Percentiles rank a stretch among this genome's conserved stretches.
phyloP scores from a whole-genome alignment of 2,888 invertebrate genomes.

The Brassicogethes aeneus region DNA sequence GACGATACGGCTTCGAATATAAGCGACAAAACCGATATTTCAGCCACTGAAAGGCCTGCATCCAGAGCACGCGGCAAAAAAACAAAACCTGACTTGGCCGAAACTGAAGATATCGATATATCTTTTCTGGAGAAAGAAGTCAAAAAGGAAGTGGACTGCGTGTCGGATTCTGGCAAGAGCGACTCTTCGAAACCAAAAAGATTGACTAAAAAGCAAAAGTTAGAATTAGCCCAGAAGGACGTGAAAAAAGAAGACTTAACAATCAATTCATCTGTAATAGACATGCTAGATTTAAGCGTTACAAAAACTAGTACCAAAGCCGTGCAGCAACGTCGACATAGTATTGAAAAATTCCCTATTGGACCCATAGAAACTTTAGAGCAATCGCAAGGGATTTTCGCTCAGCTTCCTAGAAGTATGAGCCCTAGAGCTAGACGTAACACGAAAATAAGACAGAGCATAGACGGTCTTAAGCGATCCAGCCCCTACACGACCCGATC shows the following conservation, averaged over 20 bases:
- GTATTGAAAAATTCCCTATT: constrained; percentile 37
- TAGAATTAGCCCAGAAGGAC: constrained; percentile 27
- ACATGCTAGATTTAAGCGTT: constrained; percentile 39
- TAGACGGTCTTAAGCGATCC: constrained; percentile 25
- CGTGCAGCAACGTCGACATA: constrained; percentile 32
- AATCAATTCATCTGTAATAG: constrained; percentile 35
- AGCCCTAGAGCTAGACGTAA: constrained; percentile 32
- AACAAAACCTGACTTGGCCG: constrained; percentile 18
- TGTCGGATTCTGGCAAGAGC: constrained; percentile 26
- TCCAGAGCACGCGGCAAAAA: constrained; percentile 19
- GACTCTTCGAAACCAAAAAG: constrained; percentile 25
- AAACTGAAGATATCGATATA: constrained; percentile 36
- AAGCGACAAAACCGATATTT: constrained; percentile 16
- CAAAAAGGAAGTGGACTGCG: constrained; percentile 24
- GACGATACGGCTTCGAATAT: constrained; percentile 13
- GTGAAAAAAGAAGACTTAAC: constrained; percentile 34
- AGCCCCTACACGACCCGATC: constrained; percentile 55
- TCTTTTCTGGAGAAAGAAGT: constrained; percentile 29
- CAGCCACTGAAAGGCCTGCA: constrained; percentile 11
- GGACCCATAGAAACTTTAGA: constrained; percentile 13
- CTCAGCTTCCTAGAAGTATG: constrained; percentile 28
- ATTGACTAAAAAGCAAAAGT: constrained; percentile 22
- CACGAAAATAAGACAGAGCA: constrained; percentile 27
- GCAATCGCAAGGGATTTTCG: constrained; percentile 22
- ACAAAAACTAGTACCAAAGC: constrained; percentile 25